Evolutionary conservation across 2,113 vertebrate genomes (phyloP), one percentile per base, ranked within the genome.

Genomic region (Meriones unguiculatus): DNA sequence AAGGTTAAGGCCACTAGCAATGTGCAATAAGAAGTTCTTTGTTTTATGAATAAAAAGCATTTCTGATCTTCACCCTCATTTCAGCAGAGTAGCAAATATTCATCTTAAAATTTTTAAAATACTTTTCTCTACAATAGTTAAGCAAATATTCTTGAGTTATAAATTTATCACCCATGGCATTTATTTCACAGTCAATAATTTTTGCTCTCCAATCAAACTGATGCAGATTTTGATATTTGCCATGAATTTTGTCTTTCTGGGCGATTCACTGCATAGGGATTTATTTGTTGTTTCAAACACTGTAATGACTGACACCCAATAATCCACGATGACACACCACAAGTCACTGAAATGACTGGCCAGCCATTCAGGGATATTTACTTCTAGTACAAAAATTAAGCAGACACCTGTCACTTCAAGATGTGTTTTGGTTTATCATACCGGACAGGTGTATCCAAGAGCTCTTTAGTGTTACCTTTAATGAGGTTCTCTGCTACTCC

Each of bases 91-190:
- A 94, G 32, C 62, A 67, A 91, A 88, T 35, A 32, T 4, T 95
- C 75, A 93, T 92, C 95, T 94, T 97, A 32, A 95, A 90, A 90
- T 97, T 54, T 72, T 72, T 97, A 50, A 95, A 87, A 81, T 97
- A 75, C 46, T 1, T 95, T 97, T 32, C 85, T 75, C 38, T n/a
- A 94, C 77, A 76, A 8, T 24, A 82, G 81, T 93, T 46, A 46
- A 78, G 17, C 46, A 82, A 87, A 52, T 3, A 90, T 96, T 77
- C 11, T 86, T 91, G 95, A 89, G 50, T 32, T 93, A 86, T 89
- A 75, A 96, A 95, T 92, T 62, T 88, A 76, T 96, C 96, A 95
- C 89, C 81, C 2, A 0, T 22, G 65, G 9, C 91, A 97, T 96
- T 20, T 85, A 80, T 95, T 97, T 96, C 57, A 28, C 7, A 78